phyloP scores from a whole-genome alignment of 2,888 invertebrate genomes.

The Tribolium freemani region DNA sequence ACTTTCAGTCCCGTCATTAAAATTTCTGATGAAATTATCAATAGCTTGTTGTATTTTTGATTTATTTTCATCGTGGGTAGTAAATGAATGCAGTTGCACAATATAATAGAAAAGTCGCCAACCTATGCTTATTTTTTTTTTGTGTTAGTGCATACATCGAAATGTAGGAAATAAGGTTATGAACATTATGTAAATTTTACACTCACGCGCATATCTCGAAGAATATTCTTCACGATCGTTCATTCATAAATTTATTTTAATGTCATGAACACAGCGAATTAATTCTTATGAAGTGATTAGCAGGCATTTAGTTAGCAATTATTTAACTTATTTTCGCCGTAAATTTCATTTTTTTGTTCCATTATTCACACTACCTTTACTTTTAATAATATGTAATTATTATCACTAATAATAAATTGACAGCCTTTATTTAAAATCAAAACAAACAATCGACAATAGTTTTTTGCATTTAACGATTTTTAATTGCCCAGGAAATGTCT shows the following conservation, averaged over 20 bases:
- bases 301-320: not conserved
- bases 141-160: not conserved
- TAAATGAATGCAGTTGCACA: not conserved
- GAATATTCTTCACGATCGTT: not conserved
- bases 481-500: not conserved
- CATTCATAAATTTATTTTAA: constrained; percentile 20
- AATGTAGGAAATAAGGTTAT: constrained; percentile 1
- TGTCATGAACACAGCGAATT: constrained; percentile 1
- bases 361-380: not conserved
- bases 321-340: not conserved
- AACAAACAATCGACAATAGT: not conserved
- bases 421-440: not conserved
- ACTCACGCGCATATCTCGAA: constrained; percentile 2
- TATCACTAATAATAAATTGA: not conserved
- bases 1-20: not conserved
- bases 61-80: not conserved
- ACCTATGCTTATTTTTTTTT: not conserved
- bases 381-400: not conserved
- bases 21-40: not conserved
- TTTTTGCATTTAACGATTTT: not conserved
- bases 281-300: constrained; percentile 4
- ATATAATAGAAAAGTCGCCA: not conserved
- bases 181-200: constrained; percentile 20
- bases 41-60: not conserved
- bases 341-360: not conserved